Percentiles rank a stretch among this genome's conserved stretches.
phyloP scores from a whole-genome alignment of 1,140 invertebrate species.

The Tetramorium simillimum region DNA sequence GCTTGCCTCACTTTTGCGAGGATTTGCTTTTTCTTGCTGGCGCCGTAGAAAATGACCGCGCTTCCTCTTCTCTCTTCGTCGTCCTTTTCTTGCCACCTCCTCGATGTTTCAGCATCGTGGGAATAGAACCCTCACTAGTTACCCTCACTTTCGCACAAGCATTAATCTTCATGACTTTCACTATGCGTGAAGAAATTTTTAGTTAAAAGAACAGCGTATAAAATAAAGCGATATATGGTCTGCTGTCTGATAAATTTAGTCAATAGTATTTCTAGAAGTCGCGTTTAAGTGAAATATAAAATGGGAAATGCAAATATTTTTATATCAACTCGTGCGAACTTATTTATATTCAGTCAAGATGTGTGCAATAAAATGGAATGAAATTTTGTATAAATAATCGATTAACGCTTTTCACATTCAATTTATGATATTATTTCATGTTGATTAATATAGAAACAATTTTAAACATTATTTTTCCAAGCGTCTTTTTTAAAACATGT shows the following conservation, averaged over 20 bases:
- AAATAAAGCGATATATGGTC: conserved; percentile 37
- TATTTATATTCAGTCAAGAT: not conserved
- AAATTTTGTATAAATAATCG: not conserved
- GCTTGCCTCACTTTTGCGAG: conserved; percentile 46
- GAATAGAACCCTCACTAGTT: conserved; percentile 26
- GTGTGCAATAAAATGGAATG: not conserved
- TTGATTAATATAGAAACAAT: not conserved
- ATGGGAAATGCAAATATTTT: not conserved
- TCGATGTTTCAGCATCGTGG: conserved; percentile 50
- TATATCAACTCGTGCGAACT: not conserved
- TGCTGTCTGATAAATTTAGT: not conserved
- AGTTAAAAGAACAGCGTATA: conserved; percentile 4
- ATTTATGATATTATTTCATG: not conserved
- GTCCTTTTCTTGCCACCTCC: conserved; percentile 43
- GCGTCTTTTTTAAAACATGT: not conserved
- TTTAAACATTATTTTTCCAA: not conserved
- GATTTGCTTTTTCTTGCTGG: conserved; percentile 45
- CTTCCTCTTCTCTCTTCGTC: conserved; percentile 40
- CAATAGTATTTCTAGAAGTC: not conserved
- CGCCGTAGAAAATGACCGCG: conserved; percentile 59
- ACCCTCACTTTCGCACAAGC: conserved; percentile 49
- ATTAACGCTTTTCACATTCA: not conserved
- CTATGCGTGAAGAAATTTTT: conserved; percentile 51
- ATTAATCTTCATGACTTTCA: conserved; percentile 75
- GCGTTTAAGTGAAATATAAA: too few relatives aligned